These are phyloP conservation scores for Lepidurus couesii DNA, from an alignment of 1,140 invertebrate genomes.

Conservation along the genomic window DNA sequence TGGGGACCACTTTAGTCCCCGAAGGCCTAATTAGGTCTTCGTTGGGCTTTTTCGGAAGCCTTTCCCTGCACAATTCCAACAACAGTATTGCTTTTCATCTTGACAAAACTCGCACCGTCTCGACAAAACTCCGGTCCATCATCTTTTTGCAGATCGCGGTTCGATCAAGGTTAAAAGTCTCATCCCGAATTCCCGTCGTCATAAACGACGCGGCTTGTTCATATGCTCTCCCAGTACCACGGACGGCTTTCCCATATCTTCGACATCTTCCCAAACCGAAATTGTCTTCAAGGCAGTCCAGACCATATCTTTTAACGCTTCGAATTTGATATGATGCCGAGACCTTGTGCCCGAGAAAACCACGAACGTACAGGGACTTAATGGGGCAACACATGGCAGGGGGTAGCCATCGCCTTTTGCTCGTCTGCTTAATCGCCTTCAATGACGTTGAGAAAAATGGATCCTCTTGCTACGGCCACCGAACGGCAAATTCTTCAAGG, in stretches of 20 bases:
- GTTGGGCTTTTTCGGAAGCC: not conserved
- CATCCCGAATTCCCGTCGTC: not conserved
- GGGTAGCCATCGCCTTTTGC: constrained; percentile 16
- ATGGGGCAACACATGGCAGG: constrained; percentile 17
- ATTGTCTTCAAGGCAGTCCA: not conserved
- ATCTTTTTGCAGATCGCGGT: not conserved
- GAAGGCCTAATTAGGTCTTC: not conserved
- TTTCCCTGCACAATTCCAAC: not conserved
- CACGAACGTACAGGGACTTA: not conserved
- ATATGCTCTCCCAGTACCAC: not conserved
- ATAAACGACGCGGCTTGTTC: not conserved
- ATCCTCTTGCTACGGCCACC: constrained; percentile 6
- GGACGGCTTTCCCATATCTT: not conserved
- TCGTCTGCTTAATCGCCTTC: constrained; percentile 14
- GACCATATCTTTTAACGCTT: not conserved
- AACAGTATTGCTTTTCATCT: not conserved
- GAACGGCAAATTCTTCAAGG: constrained; percentile 5
- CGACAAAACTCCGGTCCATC: not conserved
- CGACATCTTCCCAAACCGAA: not conserved
- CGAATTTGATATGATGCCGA: not conserved
- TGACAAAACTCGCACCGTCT: not conserved
- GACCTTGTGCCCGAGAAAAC: not conserved
- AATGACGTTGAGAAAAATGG: constrained; percentile 19
- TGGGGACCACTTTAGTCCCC: not conserved
- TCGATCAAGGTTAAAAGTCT: not conserved